Evolutionary conservation across 2,113 vertebrate genomes (phyloP).

Genomic region (Pseudonaja textilis): DNA sequence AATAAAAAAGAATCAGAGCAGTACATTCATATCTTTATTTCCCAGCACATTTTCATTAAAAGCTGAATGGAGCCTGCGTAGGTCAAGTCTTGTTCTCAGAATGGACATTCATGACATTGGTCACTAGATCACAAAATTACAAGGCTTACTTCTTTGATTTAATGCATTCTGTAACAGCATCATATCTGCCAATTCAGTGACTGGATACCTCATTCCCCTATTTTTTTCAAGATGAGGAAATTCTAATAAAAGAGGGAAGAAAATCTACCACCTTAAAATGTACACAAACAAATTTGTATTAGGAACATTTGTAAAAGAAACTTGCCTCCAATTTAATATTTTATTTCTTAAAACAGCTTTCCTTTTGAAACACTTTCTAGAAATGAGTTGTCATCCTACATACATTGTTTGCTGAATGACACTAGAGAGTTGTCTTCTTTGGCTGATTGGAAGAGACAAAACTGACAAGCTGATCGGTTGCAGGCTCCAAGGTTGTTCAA

Average conservation of each 20-base stretch:
- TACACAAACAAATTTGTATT: neutral
- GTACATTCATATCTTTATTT: neutral
- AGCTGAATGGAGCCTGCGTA: neutral
- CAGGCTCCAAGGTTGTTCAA: constrained; percentile 14
- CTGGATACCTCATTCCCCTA: neutral
- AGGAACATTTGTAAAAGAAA: neutral
- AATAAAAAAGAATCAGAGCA: neutral
- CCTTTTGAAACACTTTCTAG: neutral
- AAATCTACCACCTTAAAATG: neutral
- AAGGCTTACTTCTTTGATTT: neutral
- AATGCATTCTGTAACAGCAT: neutral
- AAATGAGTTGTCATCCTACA: constrained; percentile 3
- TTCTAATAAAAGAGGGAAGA: neutral
- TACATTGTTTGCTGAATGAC: neutral
- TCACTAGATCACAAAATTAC: neutral
- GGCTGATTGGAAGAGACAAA: constrained; percentile 4
- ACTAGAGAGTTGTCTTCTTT: neutral
- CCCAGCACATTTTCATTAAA: neutral
- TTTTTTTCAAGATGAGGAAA: neutral
- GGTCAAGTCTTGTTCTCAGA: neutral
- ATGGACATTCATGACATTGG: neutral
- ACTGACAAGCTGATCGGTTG: neutral
- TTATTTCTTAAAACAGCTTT: neutral
- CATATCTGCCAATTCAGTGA: neutral
- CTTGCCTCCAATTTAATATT: neutral